Base-by-base conservation (phyloP, 2,888 invertebrate genomes). In the Leptopilina drosophilae region DNA sequence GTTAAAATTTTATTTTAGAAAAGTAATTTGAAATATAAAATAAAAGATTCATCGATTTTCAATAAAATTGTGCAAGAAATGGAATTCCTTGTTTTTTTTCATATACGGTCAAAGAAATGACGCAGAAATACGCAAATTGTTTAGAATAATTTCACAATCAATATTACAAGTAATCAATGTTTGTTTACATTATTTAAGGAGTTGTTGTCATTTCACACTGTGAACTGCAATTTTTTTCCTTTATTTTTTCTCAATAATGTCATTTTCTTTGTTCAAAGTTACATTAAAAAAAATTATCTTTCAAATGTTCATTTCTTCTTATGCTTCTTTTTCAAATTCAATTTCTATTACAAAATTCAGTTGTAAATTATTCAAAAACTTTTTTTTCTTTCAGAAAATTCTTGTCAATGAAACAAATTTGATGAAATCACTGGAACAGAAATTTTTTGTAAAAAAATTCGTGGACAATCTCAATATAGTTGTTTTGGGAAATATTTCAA, bases 401-500 rank as follows among this genome's bases (percentile, higher is more conserved):
- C 76, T 76, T 1, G 14, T 76, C 12, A n/a, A 64, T 14, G 15
- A 76, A 46, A n/a, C 20, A 14, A 42, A 49, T 64, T n/a, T 42
- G 8, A 12, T 6, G 11, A 69, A 26, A 11, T 42, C 5, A 40
- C 77, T 75, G 11, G 82, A 82, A 78, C 78, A 76, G 7, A 80
- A 69, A 12, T 81, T 82, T 42, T 76, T 64, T 26, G 40, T 83
- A 12, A 77, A 77, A 20, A 82, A 77, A 15, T 40, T 56, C 20
- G 15, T 46, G 8, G 14, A 78, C 0, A 83, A 82, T 64, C 66
- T 87, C 33, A 82, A 80, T 77, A 82, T 85, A 7, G 78, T 79
- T 40, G 78, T 87, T 56, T 73, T 82, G 42, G 88, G 87, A 78
- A 86, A 86, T 40, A 81, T 87, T 76, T 83, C 84, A 2, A 81